Conservation (phyloP, 2,888 invertebrate species). For the Saturnia pavonia region DNA sequence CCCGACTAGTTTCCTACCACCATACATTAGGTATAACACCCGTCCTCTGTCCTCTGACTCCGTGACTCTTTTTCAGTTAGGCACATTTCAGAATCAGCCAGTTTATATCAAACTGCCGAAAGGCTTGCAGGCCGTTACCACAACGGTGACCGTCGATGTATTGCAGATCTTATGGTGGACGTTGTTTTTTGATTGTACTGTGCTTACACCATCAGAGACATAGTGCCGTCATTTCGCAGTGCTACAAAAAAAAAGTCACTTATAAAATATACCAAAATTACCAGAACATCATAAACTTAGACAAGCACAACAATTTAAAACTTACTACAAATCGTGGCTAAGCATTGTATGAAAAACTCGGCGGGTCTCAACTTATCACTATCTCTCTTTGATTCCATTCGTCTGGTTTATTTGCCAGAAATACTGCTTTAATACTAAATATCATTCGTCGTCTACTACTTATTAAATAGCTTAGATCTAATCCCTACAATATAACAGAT, state of each 20-base stretch:
- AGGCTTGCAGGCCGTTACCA: too few species aligned
- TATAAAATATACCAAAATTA: background rate
- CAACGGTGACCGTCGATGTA: too few species aligned
- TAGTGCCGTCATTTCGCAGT: too few species aligned
- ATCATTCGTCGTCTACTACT: conserved; percentile 23
- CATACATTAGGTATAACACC: too few species aligned
- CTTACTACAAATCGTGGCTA: conserved; percentile 56
- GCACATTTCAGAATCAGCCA: too few species aligned
- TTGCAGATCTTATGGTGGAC: too few species aligned
- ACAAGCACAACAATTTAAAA: conserved; percentile 25
- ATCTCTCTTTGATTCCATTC: conserved; percentile 35
- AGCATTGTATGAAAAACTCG: conserved; percentile 52
- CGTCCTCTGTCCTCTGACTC: too few species aligned
- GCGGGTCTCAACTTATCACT: conserved; percentile 44
- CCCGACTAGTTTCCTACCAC: too few species aligned
- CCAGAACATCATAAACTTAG: background rate
- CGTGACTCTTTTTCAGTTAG: too few species aligned
- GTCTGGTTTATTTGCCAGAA: background rate
- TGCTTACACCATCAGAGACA: too few species aligned
- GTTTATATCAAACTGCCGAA: too few species aligned
- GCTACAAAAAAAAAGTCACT: background rate
- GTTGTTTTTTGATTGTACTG: too few species aligned
- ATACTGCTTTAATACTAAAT: conserved; percentile 5
- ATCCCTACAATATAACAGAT: conserved; percentile 10
- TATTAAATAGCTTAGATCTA: conserved; percentile 28